Percentiles rank a stretch among this genome's conserved stretches.
Evolutionary conservation across 2,888 invertebrate species (phyloP).

Genomic region (Tenthredo livida): DNA sequence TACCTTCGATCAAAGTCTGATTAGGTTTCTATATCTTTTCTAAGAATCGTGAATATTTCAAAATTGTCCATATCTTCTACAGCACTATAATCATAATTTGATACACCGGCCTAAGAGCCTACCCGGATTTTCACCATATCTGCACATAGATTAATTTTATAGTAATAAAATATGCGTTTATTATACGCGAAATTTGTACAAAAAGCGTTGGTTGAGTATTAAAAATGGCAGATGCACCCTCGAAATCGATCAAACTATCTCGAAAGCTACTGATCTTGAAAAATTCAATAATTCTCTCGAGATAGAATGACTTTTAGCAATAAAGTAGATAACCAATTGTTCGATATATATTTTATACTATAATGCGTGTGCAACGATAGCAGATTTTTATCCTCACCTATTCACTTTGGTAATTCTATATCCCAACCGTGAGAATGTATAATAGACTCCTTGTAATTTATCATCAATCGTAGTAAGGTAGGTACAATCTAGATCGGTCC

Average conservation of each 20-base stretch:
- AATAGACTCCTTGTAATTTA: conserved; percentile 5
- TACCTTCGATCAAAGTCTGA: background rate
- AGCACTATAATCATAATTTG: background rate
- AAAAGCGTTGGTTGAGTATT: background rate
- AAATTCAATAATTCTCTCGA: background rate
- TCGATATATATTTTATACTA: background rate
- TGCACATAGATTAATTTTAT: background rate
- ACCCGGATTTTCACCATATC: background rate
- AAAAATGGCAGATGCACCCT: too few species aligned
- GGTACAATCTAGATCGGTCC: conserved; percentile 18
- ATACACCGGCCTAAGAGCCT: background rate
- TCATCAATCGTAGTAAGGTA: conserved; percentile 12
- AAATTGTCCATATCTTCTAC: background rate
- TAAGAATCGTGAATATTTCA: background rate
- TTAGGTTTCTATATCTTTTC: background rate
- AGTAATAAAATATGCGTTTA: background rate
- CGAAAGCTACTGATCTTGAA: background rate
- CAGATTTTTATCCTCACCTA: conserved; percentile 10
- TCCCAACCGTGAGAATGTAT: conserved; percentile 5
- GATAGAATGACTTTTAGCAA: background rate
- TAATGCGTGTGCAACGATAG: background rate
- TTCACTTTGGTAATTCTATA: conserved; percentile 42
- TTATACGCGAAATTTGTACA: background rate
- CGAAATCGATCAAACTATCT: too few species aligned
- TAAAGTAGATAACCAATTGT: background rate